These are phyloP conservation scores for Diabrotica virgifera DNA, from an alignment of 1,140 invertebrate species.

Conservation along the genomic window DNA sequence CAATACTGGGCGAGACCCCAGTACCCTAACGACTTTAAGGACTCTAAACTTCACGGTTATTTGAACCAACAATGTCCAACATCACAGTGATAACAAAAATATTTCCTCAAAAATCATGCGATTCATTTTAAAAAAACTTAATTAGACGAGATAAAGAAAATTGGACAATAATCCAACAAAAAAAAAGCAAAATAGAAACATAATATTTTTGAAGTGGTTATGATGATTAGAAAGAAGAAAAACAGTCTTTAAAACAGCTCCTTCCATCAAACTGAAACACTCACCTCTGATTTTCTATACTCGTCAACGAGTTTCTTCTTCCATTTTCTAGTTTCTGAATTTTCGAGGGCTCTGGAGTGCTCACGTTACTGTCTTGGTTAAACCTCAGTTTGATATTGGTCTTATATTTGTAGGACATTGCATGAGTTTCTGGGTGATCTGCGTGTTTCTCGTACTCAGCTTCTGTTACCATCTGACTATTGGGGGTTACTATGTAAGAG, in stretches of 20 bases:
- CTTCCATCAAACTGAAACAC: neutral
- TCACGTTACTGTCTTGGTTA: constrained; percentile 45
- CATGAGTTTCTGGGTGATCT: constrained; percentile 26
- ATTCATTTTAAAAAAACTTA: constrained; percentile 4
- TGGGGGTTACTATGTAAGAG: constrained; percentile 14
- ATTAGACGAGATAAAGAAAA: constrained; percentile 8
- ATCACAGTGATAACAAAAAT: no score
- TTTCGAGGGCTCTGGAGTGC: constrained; percentile 29
- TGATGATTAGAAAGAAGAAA: neutral
- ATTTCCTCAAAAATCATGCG: no score
- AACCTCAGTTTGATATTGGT: constrained; percentile 91
- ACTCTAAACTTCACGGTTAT: no score
- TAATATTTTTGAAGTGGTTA: neutral
- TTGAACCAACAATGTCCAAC: no score
- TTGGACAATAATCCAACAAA: constrained; percentile 5
- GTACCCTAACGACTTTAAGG: no score
- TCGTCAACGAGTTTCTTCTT: constrained; percentile 37
- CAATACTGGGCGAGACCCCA: no score
- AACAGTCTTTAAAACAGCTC: neutral
- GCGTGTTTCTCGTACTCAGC: constrained; percentile 31
- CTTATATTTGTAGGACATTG: constrained; percentile 81
- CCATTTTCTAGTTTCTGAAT: constrained; percentile 35
- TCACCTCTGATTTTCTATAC: constrained; percentile 43
- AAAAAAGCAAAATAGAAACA: constrained; percentile 7
- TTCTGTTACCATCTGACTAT: constrained; percentile 14